phyloP scores from a whole-genome alignment of 1,140 invertebrate species.

The Lycorma delicatula region DNA sequence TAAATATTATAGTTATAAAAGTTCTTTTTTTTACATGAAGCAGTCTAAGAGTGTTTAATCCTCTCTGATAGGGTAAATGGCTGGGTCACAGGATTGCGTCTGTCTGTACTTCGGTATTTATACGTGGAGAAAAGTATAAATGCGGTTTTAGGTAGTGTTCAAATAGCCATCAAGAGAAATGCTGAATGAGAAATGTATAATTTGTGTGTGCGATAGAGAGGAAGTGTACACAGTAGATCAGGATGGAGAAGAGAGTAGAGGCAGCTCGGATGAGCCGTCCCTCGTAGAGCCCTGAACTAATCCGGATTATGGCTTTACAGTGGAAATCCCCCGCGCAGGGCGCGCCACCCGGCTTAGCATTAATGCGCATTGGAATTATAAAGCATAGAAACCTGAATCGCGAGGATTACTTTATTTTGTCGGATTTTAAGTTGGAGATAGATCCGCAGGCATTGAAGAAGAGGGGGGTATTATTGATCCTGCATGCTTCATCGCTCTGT shows the following conservation, averaged over 20 bases:
- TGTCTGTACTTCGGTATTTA: slow-evolving; percentile 1
- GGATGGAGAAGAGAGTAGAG: slow-evolving; percentile 10
- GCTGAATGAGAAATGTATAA: slow-evolving; percentile 7
- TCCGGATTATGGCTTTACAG: slow-evolving; percentile 21
- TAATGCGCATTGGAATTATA: slow-evolving; percentile 24
- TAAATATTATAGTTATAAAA: too few relatives aligned
- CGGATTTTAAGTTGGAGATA: slow-evolving; percentile 15
- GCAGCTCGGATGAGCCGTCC: slow-evolving; percentile 14
- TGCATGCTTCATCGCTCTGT: too few relatives aligned
- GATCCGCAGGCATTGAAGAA: slow-evolving; percentile 8
- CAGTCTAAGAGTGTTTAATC: too few relatives aligned
- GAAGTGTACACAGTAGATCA: neutral
- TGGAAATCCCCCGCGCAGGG: slow-evolving; percentile 14
- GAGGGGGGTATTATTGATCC: too few relatives aligned
- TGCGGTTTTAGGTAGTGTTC: slow-evolving; percentile 3
- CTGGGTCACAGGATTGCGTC: too few relatives aligned
- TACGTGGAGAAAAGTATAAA: slow-evolving; percentile 5
- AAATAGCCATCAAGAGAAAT: slow-evolving; percentile 6
- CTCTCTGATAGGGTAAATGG: too few relatives aligned
- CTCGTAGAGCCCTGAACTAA: slow-evolving; percentile 14
- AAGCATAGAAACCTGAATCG: slow-evolving; percentile 23
- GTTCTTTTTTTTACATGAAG: too few relatives aligned
- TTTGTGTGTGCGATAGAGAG: neutral
- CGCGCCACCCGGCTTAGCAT: slow-evolving; percentile 17
- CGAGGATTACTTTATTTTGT: slow-evolving; percentile 21